phyloP scores from a whole-genome alignment of 2,888 invertebrate genomes.

The Platypus cylindrus region DNA sequence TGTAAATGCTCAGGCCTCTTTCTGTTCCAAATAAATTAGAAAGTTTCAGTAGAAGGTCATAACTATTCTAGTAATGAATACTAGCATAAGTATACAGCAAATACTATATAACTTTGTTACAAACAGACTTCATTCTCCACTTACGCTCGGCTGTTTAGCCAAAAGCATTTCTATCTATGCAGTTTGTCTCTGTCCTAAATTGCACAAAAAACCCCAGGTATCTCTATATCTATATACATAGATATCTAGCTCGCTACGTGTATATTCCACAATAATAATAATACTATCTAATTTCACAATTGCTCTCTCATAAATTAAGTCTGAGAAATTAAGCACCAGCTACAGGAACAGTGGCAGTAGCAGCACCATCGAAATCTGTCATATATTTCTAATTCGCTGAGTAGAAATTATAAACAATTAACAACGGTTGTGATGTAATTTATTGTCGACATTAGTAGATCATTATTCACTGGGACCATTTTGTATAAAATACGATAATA shows the following conservation, averaged over 20 bases:
- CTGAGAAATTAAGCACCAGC: constrained; percentile 25
- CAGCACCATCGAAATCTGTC: constrained; percentile 18
- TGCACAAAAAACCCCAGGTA: constrained; percentile 17
- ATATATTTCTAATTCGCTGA: constrained; percentile 19
- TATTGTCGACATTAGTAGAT: constrained; percentile 25
- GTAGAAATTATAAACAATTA: constrained; percentile 23
- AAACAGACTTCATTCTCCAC: not conserved
- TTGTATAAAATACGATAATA: no score
- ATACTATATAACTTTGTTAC: no score
- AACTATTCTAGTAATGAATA: no score
- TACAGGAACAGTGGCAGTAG: no score
- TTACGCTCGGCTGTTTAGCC: not conserved
- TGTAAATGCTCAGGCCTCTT: no score
- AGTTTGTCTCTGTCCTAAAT: constrained; percentile 4
- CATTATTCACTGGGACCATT: constrained; percentile 16
- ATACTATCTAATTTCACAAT: constrained; percentile 36
- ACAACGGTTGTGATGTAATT: constrained; percentile 28
- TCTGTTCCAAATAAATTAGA: no score
- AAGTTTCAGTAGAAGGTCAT: no score
- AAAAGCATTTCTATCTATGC: constrained; percentile 1
- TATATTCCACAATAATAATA: no score
- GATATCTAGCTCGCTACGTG: no score
- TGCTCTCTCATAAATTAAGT: constrained; percentile 35
- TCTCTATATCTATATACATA: constrained; percentile 21
- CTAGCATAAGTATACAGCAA: no score